Percentiles rank a stretch among this genome's conserved stretches.
phyloP scores from a whole-genome alignment of 2,113 vertebrate species.

The Hoplias malabaricus region DNA sequence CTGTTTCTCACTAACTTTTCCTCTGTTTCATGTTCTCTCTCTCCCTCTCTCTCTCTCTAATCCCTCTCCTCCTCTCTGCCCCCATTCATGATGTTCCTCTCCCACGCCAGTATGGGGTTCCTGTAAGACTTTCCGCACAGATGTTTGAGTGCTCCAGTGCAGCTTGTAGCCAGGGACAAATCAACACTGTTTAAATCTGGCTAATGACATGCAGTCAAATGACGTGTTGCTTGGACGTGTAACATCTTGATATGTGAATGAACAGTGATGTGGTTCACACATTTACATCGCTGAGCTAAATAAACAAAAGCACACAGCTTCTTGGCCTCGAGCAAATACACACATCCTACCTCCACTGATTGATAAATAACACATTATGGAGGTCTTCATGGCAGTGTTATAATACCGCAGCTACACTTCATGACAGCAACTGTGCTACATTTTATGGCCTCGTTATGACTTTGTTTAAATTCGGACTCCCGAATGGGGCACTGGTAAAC shows the following conservation, averaged over 20 bases:
- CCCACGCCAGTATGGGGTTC: conserved; percentile 34
- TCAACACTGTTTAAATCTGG: conserved; percentile 47
- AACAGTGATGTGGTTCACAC: conserved; percentile 27
- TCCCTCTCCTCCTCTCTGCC: neutral
- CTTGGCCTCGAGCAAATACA: neutral
- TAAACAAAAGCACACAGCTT: conserved; percentile 13
- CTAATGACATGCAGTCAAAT: conserved; percentile 34
- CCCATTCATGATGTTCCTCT: conserved; percentile 21
- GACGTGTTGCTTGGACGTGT: conserved; percentile 30
- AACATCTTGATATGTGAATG: conserved; percentile 34
- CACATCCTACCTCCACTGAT: neutral
- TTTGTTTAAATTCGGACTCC: conserved; percentile 31
- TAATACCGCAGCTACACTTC: neutral
- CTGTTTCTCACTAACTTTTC: conserved; percentile 37
- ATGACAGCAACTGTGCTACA: neutral
- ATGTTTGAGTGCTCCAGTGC: conserved; percentile 21
- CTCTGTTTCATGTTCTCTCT: neutral
- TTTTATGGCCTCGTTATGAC: neutral
- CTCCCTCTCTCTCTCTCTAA: conserved; percentile 13
- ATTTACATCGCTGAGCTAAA: conserved; percentile 27
- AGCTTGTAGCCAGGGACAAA: conserved; percentile 40
- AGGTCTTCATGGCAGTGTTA: neutral
- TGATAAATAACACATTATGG: neutral
- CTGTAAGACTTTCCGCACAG: conserved; percentile 32
- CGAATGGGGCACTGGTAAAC: conserved; percentile 10